These are phyloP conservation scores for Diploptera punctata DNA, from an alignment of 2,888 invertebrate species.

Conservation along the genomic window DNA sequence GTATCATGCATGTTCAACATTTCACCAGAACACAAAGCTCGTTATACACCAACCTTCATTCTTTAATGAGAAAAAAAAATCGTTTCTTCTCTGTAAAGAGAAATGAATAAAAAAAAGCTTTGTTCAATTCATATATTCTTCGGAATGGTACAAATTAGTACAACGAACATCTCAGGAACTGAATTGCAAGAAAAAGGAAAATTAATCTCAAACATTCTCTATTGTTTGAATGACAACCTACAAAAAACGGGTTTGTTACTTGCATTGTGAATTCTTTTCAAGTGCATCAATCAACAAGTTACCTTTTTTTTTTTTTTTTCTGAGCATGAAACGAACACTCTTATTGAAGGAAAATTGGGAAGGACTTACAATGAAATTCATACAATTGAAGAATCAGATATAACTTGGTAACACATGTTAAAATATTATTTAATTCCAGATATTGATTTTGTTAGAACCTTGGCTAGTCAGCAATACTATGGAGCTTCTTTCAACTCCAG, in stretches of 20 bases:
- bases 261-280: not conserved
- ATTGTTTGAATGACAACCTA: not conserved
- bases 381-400: too few species aligned
- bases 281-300: not conserved
- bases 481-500: too few species aligned
- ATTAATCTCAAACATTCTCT: conserved; percentile 13
- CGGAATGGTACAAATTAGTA: conserved; percentile 8
- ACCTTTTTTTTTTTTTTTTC: too few species aligned
- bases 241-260: not conserved
- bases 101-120: not conserved
- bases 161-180: not conserved
- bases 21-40: not conserved
- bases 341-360: not conserved
- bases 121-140: conserved; percentile 1
- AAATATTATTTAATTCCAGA: too few species aligned
- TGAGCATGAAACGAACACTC: not conserved
- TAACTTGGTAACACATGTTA: too few species aligned
- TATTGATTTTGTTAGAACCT: too few species aligned
- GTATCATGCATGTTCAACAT: not conserved
- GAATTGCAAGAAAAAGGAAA: not conserved
- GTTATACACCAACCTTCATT: not conserved
- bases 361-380: too few species aligned
- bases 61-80: conserved; percentile 2
- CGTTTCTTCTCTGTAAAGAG: not conserved
- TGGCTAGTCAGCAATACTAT: too few species aligned